Percentiles rank a stretch among this genome's conserved stretches.
Conservation (phyloP, 1,140 invertebrate species). For the Gerris buenoi region DNA sequence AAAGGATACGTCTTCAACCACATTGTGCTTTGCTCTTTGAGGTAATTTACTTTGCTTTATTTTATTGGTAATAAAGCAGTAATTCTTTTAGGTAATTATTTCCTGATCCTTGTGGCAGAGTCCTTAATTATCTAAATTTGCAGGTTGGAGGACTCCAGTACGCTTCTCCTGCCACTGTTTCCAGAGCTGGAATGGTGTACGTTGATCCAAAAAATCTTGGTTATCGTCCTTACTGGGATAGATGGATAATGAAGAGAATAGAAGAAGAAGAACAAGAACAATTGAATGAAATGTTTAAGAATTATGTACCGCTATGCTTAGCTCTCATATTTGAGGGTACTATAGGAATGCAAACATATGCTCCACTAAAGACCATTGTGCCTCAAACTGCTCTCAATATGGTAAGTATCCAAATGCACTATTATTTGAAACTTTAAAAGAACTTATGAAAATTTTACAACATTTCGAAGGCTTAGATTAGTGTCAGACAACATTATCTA, state of each 20-base stretch:
- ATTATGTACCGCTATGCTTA: constrained; percentile 53
- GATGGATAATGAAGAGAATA: constrained; percentile 39
- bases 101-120: too few relatives aligned
- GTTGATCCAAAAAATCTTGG: constrained; percentile 82
- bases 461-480: too few relatives aligned
- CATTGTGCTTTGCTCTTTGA: constrained; percentile 79
- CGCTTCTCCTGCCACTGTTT: constrained; percentile 80
- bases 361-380: constrained; percentile 62
- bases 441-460: too few relatives aligned
- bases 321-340: constrained; percentile 61
- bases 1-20: constrained; percentile 64
- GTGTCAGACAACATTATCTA: too few relatives aligned
- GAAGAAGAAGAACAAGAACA: constrained; percentile 32
- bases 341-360: constrained; percentile 41
- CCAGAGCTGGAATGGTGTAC: constrained; percentile 82
- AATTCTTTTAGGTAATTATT: too few relatives aligned
- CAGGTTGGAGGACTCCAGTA: constrained; percentile 48
- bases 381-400: constrained; percentile 71
- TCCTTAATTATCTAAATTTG: too few relatives aligned
- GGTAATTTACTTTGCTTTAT: too few relatives aligned
- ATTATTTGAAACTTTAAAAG: too few relatives aligned
- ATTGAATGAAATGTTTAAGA: constrained; percentile 46
- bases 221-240: constrained; percentile 67
- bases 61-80: too few relatives aligned
- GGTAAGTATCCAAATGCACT: too few relatives aligned